Percentiles rank a stretch among this genome's conserved stretches.
These are phyloP conservation scores for Parnassius glacialis DNA, from an alignment of 2,888 invertebrate genomes.

Conservation along the genomic window DNA sequence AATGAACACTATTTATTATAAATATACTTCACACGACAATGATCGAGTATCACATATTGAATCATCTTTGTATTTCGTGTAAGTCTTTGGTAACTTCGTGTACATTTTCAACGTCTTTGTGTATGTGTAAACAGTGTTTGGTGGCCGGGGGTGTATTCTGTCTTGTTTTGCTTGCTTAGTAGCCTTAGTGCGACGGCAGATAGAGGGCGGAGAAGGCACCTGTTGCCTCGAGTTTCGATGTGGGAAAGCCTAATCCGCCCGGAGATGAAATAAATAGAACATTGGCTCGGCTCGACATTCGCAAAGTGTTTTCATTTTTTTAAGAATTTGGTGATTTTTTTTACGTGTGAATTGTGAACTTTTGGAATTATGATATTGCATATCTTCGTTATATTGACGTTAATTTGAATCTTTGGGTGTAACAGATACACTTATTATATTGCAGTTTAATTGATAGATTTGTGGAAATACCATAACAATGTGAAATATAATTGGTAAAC, in stretches of 20 bases:
- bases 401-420: too few relatives aligned
- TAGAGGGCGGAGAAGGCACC: conserved; percentile 46
- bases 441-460: too few relatives aligned
- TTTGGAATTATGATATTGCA: background rate
- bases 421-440: too few relatives aligned
- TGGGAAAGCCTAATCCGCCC: conserved; percentile 63
- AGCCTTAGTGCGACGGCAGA: conserved; percentile 28
- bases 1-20: too few relatives aligned
- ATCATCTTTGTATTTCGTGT: conserved; percentile 10
- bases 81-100: conserved; percentile 31
- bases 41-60: background rate
- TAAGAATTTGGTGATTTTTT: conserved; percentile 32
- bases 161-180: conserved; percentile 64
- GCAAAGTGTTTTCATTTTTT: conserved; percentile 44
- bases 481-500: too few relatives aligned
- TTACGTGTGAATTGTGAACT: conserved; percentile 34
- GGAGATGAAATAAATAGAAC: conserved; percentile 73
- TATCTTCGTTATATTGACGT: too few relatives aligned
- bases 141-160: conserved; percentile 47
- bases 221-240: conserved; percentile 66
- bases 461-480: too few relatives aligned
- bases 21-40: background rate
- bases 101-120: conserved; percentile 53
- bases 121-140: conserved; percentile 60
- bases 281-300: conserved; percentile 47